Evolutionary conservation across 2,113 vertebrate genomes (phyloP).

Genomic region (Cochlearius cochlearius): DNA sequence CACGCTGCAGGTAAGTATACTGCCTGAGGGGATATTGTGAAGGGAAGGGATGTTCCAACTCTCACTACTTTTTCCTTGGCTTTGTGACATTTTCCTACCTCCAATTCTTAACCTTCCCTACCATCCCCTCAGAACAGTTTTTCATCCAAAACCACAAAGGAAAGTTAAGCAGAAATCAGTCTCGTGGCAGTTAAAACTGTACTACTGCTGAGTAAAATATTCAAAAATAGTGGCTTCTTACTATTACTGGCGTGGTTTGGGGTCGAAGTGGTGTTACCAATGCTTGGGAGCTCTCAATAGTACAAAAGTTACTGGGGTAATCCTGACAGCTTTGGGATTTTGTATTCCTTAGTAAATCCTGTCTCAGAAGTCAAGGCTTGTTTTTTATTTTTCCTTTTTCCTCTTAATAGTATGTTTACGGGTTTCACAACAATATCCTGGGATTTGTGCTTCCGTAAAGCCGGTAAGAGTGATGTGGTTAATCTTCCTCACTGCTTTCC

Average conservation of each 20-base stretch:
- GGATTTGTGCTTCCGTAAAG: slow-evolving; percentile 6
- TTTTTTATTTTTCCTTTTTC: not conserved
- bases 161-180: not conserved
- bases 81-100: not conserved
- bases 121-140: not conserved
- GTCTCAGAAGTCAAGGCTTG: slow-evolving; percentile 15
- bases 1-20: not conserved
- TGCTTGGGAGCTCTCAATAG: not conserved
- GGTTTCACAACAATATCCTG: slow-evolving; percentile 16
- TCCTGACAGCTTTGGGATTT: slow-evolving; percentile 14
- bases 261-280: not conserved
- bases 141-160: not conserved
- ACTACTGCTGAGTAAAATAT: not conserved
- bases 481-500: not conserved
- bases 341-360: not conserved
- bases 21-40: not conserved
- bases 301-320: not conserved
- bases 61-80: not conserved
- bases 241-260: not conserved
- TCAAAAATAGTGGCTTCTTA: not conserved
- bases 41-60: not conserved
- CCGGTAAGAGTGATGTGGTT: not conserved
- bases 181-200: not conserved
- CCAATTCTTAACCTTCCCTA: not conserved
- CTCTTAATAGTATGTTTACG: not conserved